phyloP scores from a whole-genome alignment of 2,888 invertebrate species.

The Meta bourneti region DNA sequence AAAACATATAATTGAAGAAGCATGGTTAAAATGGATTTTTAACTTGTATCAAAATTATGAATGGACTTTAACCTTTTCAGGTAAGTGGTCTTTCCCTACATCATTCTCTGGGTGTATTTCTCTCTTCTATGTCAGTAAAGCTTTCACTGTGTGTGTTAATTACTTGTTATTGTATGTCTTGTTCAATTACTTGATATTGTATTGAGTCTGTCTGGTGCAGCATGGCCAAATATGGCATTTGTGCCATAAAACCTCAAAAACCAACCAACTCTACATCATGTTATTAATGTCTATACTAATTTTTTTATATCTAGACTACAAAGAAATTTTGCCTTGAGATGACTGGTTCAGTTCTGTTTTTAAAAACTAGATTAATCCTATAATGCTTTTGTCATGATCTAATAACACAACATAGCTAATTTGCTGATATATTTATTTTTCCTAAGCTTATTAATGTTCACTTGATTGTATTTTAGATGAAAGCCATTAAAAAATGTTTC shows the following conservation, averaged over 20 bases:
- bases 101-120: too few species aligned
- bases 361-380: neutral
- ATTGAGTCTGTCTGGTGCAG: too few species aligned
- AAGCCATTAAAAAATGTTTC: too few species aligned
- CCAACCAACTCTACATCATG: neutral
- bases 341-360: neutral
- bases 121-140: too few species aligned
- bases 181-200: too few species aligned
- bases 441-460: too few species aligned
- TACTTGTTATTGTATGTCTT: too few species aligned
- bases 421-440: too few species aligned
- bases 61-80: conserved; percentile 66
- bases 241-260: too few species aligned
- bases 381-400: neutral
- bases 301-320: neutral
- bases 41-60: conserved; percentile 62
- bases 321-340: neutral
- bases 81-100: conserved; percentile 10
- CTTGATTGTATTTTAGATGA: too few species aligned
- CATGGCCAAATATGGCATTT: too few species aligned
- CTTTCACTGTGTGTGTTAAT: too few species aligned
- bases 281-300: neutral
- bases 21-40: conserved; percentile 42
- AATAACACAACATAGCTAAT: neutral
- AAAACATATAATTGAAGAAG: conserved; percentile 26